Evolutionary conservation across 2,888 invertebrate genomes (phyloP).

Genomic region (Clepsis dumicolana): DNA sequence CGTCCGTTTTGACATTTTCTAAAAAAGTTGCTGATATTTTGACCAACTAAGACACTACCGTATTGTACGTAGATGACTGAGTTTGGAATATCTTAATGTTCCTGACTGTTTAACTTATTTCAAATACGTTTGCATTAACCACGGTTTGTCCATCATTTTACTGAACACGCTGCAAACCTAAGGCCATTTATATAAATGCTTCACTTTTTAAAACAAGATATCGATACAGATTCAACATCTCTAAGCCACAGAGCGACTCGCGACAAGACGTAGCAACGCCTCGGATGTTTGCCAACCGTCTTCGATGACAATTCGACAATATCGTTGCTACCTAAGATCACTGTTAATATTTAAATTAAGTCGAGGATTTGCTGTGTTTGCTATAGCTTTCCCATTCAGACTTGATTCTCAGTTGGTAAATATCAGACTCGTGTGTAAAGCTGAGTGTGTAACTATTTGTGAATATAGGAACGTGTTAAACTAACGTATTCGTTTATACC

Average conservation of each 20-base stretch:
- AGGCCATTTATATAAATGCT: no score
- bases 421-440: slow-evolving; percentile 6
- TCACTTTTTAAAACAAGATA: not conserved
- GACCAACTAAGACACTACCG: no score
- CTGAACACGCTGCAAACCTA: no score
- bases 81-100: no score
- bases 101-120: no score
- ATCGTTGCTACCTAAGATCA: slow-evolving; percentile 47
- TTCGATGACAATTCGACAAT: slow-evolving; percentile 53
- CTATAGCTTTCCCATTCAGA: slow-evolving; percentile 16
- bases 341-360: slow-evolving; percentile 38
- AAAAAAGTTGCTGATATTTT: no score
- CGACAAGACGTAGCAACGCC: slow-evolving; percentile 55
- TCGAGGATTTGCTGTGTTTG: slow-evolving; percentile 26
- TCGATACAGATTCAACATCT: slow-evolving; percentile 25
- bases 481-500: no score
- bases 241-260: slow-evolving; percentile 22
- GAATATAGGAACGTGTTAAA: not conserved
- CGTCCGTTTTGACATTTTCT: no score
- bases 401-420: slow-evolving; percentile 22
- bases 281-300: slow-evolving; percentile 65
- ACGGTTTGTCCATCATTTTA: no score
- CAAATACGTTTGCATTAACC: not conserved
- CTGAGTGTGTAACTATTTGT: slow-evolving; percentile 1
- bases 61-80: no score